Base-by-base conservation (phyloP, 2,797 vertebrate genomes). In the Protosalanx chinensis region DNA sequence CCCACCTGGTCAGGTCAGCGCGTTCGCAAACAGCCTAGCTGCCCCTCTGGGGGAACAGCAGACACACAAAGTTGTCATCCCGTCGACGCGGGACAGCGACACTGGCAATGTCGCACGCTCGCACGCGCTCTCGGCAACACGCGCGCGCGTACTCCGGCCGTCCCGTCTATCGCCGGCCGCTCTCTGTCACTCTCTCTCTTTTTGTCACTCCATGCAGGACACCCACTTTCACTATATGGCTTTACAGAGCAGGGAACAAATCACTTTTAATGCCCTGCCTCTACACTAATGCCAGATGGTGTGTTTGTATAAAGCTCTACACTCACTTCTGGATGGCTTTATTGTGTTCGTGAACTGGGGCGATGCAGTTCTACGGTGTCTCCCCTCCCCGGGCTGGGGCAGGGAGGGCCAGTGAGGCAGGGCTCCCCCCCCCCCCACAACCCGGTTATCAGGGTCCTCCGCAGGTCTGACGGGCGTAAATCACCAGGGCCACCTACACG, bases 401-500 rank as follows among this genome's bases (percentile, higher is more conserved):
- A n/a, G 71, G 23, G 69, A 66, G 73, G 60, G 56, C 12, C 23
- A 51, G 65, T 67, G 16, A 58, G 56, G 56, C 3, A 56, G 63
- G 65, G 73, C 82, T 75, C 35, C 56, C 77, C 73, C 66, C 6
- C 72, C 81, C 73, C 33, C 57, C n/a, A n/a, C n/a, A n/a, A n/a
- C 76, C 73, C 65, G 7, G 29, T 80, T 78, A 80, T 86, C 81
- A 76, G 27, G n/a, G 41, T 1, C 62, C 62, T 46, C 41, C 41
- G 13, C 41, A 46, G 12, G 41, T 46, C 41, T 46, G 41, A 46
- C 67, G 68, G 59, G 60, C 20, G 37, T 57, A 29, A 74, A 72
- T 84, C 51, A 51, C 59, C 49, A 5, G 59, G 76, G 41, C 73
- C 82, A 83, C 79, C 79, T 70, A 73, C 71, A 70, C 59, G 72